Percentiles rank a stretch among this genome's conserved stretches.
These are phyloP conservation scores for Ptychadena robeensis DNA, from an alignment of 2,797 vertebrate genomes.

Conservation along the genomic window DNA sequence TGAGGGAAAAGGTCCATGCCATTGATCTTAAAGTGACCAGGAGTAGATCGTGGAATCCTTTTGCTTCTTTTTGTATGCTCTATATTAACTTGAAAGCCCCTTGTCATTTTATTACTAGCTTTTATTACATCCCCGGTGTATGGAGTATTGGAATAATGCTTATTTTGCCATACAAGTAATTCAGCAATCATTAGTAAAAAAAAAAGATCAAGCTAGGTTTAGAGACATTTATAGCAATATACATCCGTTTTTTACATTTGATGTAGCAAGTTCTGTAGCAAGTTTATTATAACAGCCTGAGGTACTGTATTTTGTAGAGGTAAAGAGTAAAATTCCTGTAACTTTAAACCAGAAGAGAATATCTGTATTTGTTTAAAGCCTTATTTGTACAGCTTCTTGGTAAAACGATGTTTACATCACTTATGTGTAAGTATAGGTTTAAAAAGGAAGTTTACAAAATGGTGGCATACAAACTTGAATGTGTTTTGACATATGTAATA, in stretches of 20 bases:
- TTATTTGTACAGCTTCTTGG: not conserved
- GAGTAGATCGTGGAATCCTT: no score
- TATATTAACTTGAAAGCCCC: no score
- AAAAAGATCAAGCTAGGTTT: not conserved
- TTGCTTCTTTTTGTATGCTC: no score
- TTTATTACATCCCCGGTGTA: no score
- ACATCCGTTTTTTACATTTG: not conserved
- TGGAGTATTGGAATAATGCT: no score
- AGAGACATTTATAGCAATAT: not conserved
- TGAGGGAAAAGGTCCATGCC: no score
- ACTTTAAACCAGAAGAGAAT: not conserved
- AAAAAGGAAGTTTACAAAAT: conserved; percentile 43
- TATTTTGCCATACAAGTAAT: no score
- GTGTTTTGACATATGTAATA: conserved; percentile 21
- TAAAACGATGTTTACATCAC: conserved; percentile 6
- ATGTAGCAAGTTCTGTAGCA: not conserved
- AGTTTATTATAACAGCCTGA: not conserved
- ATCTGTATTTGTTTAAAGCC: conserved; percentile 19
- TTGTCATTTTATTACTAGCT: no score
- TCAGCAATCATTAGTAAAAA: no score
- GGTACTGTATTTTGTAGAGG: not conserved
- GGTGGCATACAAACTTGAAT: conserved; percentile 22
- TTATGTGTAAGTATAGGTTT: not conserved
- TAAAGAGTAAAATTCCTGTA: not conserved
- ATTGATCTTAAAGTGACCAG: no score